Conservation (phyloP, 2,797 vertebrate genomes). For the Cossypha niveicapilla region DNA sequence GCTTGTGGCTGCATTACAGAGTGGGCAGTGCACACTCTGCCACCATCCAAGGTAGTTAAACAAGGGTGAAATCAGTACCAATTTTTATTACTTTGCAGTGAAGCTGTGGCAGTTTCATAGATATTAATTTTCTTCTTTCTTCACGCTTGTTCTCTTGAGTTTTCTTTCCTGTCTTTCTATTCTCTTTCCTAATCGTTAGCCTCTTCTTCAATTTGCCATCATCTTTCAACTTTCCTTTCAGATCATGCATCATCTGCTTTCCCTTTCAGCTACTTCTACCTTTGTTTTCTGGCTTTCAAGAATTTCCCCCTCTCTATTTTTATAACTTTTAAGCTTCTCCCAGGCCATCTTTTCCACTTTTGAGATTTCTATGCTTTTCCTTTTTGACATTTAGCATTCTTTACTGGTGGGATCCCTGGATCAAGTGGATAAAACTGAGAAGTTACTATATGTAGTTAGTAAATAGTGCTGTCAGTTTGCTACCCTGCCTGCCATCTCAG, state of each 20-base stretch:
- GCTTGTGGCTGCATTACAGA: neutral
- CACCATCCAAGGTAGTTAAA: neutral
- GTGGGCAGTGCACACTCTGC: neutral
- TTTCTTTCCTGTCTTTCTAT: neutral
- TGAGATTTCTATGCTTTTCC: neutral
- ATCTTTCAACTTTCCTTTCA: neutral
- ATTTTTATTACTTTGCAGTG: neutral
- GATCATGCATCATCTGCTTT: neutral
- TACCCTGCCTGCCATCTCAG: neutral
- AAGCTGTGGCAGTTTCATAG: neutral
- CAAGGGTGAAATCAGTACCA: neutral
- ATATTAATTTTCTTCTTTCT: neutral
- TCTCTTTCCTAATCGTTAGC: neutral
- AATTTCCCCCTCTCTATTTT: neutral
- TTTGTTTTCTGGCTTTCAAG: neutral
- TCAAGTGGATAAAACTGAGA: neutral
- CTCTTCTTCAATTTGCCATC: fast-evolving
- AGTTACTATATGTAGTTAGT: neutral
- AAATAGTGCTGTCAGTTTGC: neutral
- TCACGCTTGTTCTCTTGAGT: neutral
- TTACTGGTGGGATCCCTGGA: neutral
- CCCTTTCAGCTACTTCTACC: neutral
- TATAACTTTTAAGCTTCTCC: too few species aligned
- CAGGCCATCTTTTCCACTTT: neutral
- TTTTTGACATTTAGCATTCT: neutral